Evolutionary conservation across 2,797 vertebrate species (phyloP), one percentile per base, ranked within the genome.

Genomic region (Miichthys miiuy): DNA sequence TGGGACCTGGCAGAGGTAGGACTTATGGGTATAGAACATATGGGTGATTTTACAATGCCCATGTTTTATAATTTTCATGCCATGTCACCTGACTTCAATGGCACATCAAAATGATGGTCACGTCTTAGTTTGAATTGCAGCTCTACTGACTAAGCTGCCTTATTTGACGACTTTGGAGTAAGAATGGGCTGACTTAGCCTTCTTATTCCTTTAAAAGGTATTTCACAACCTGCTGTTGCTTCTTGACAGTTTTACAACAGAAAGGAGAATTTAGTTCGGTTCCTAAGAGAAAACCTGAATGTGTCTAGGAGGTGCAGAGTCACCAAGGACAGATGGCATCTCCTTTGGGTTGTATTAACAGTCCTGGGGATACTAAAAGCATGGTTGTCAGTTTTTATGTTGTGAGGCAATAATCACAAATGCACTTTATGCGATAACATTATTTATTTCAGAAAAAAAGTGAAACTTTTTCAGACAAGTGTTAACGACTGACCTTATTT

Each of bases 401-500:
- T 51, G 47, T 34, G 42, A 74, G 63, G 65, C 66, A 76, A 54
- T 78, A 75, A 81, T 82, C 81, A 82, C 23, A 23, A 77, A 85
- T 81, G 54, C 81, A 81, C 77, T 82, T 81, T 77, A 81, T 63
- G 69, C 58, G 64, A 68, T 79, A 23, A 27, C 48, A 66, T 76
- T 6, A 81, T 83, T 85, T 44, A 85, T 47, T 72, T 69, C 4
- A 50, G 3, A 25, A 58, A 48, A 68, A 74, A 55, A 68, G 42
- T 9, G 58, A 71, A 48, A 54, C 23, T 72, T 27, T 66, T 50
- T 63, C 44, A 75, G 72, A 47, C 66, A 23, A 50, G 30, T 75
- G 41, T 63, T 38, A 80, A 58, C 47, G 14, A 21, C n/a, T 58
- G 21, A 75, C 64, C 48, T 71, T 66, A 25, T 67, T 80, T 84